Evolutionary conservation across 2,797 vertebrate species (phyloP).

Genomic region (Labeo calbasu): DNA sequence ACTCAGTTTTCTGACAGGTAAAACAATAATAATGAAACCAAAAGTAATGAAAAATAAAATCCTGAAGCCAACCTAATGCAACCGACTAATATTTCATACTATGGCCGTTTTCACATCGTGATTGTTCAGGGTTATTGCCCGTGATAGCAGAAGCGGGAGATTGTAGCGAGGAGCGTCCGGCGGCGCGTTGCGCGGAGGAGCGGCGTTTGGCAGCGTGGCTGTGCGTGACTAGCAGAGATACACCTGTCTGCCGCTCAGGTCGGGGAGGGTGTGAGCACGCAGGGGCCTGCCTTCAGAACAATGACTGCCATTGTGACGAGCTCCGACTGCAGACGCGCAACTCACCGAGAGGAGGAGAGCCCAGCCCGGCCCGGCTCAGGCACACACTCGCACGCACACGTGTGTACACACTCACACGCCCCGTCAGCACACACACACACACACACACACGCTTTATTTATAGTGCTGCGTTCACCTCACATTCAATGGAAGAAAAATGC

Average conservation of each 20-base stretch:
- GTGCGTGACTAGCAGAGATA: slow-evolving; percentile 86
- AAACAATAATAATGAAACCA: background rate
- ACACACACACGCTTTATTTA: slow-evolving; percentile 19
- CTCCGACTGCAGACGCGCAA: slow-evolving; percentile 76
- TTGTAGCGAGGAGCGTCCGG: background rate
- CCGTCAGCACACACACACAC: slow-evolving; percentile 11
- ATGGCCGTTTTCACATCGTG: too few species aligned
- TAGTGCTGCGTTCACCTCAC: background rate
- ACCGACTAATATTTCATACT: too few species aligned
- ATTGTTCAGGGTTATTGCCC: too few species aligned
- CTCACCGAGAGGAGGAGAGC: slow-evolving; percentile 73
- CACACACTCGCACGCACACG: background rate
- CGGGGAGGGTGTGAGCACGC: slow-evolving; percentile 82
- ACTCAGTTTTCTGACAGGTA: too few species aligned
- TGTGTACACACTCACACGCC: slow-evolving; percentile 11
- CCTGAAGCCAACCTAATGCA: background rate
- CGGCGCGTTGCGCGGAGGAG: background rate
- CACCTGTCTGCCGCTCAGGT: slow-evolving; percentile 90
- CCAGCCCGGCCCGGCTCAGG: slow-evolving; percentile 70
- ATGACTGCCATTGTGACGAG: slow-evolving; percentile 86
- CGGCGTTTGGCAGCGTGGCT: slow-evolving; percentile 73
- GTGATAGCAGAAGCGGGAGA: too few species aligned
- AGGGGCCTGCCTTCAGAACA: slow-evolving; percentile 87
- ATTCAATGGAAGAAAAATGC: slow-evolving; percentile 48
- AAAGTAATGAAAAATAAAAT: background rate